Evolutionary conservation across 2,797 vertebrate genomes (phyloP), one percentile per base, ranked within the genome.

Genomic region (Nyctibius grandis): DNA sequence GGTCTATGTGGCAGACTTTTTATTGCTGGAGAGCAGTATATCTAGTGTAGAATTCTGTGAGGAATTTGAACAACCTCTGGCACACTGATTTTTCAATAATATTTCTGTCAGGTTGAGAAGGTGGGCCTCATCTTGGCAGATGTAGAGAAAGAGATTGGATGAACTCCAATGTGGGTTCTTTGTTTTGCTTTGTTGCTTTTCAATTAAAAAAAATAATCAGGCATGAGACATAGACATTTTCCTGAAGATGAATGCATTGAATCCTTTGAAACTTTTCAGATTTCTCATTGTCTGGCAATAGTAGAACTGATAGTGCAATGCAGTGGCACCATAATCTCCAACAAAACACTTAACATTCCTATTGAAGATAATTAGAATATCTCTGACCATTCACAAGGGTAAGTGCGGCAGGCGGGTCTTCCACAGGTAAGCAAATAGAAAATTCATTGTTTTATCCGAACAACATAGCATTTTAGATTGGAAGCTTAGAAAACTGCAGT

Each of bases 121-220:
- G n/a, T 81, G 29, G n/a, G 7, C n/a, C 48, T 8, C 22, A 28
- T 77, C 26, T 94, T 85, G 85, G 81, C 47, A 82, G 29, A 65
- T 36, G 19, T 25, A 68, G 44, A 86, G 42, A 79, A 72, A 73
- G 36, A 76, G 26, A 14, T 14, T 93, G 68, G 57, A 73, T 50
- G 74, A 88, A 78, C 9, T 78, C 60, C 45, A 83, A 1, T 3
- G 7, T 31, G 23, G 17, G 26, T 56, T 80, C 40, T 83, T 79
- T 34, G 22, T 42, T 92, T 91, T 88, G 33, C 33, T 73, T 93
- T 93, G 34, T 72, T 75, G 61, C 19, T 89, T 86, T 92, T 89
- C 47, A 67, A 34, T 73, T 84, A 78, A 88, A 91, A n/a, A 85
- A 91, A 84, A 53, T 36, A 74, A 80, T 76, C 3, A 1, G 34